A percentile compares a stretch with the other conserved stretches of the same genome.
phyloP scores from a whole-genome alignment of 2,797 vertebrate species.

The Orientallactaga sibirica region DNA sequence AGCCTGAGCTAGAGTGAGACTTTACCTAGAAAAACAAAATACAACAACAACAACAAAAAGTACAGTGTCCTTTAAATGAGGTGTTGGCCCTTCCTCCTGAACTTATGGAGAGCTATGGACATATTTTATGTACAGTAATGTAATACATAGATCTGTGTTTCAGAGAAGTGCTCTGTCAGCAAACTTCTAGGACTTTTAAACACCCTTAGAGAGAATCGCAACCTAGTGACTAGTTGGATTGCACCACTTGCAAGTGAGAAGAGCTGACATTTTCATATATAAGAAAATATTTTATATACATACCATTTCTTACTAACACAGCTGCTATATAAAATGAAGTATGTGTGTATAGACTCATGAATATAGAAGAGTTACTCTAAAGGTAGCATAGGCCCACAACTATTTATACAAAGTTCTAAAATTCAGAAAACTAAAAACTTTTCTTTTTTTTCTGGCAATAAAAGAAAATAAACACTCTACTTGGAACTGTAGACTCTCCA shows the following conservation, averaged over 20 bases:
- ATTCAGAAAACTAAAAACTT: not conserved
- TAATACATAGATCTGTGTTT: not conserved
- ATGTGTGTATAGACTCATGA: not conserved
- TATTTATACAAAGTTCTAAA: not conserved
- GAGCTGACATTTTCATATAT: conserved; percentile 8
- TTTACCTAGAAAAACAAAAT: too few relatives aligned
- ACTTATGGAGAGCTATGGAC: not conserved
- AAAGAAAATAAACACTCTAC: not conserved
- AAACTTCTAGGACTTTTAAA: not conserved
- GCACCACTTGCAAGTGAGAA: not conserved
- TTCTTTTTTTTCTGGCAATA: not conserved
- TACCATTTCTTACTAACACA: conserved; percentile 24
- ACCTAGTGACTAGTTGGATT: not conserved
- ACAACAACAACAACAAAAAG: not conserved
- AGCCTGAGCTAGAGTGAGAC: too few relatives aligned
- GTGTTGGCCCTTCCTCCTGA: not conserved
- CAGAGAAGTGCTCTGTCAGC: not conserved
- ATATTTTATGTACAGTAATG: not conserved
- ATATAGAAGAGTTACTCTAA: not conserved
- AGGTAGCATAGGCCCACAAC: not conserved
- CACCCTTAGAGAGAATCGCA: not conserved
- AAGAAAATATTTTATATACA: conserved; percentile 42
- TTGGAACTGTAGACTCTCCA: not conserved
- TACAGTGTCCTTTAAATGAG: not conserved
- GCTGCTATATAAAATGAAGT: conserved; percentile 35